These are phyloP conservation scores for Morpho deidamia DNA, from an alignment of 2,888 invertebrate genomes.

Conservation along the genomic window DNA sequence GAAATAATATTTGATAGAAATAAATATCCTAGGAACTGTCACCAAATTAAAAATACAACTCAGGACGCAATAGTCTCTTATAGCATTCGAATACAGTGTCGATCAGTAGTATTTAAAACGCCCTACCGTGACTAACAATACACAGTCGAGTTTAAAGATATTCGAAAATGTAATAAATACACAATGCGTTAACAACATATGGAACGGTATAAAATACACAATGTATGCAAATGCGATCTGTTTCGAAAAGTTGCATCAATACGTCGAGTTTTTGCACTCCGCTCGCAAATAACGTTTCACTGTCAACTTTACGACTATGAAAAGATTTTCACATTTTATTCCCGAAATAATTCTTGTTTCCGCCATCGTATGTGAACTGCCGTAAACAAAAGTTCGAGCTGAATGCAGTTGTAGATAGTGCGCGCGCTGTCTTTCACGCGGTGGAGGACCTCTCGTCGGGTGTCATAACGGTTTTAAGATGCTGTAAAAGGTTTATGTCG, in stretches of 20 bases:
- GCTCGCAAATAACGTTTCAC: constrained; percentile 1
- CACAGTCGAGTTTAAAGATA: not conserved
- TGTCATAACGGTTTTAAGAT: not conserved
- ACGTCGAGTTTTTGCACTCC: constrained; percentile 8
- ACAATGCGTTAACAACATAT: not conserved
- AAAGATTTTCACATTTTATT: constrained; percentile 15
- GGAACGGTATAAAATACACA: constrained; percentile 8
- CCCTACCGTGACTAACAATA: no score
- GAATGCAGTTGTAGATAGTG: not conserved
- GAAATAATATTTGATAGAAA: no score
- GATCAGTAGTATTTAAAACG: no score
- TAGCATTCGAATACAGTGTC: no score
- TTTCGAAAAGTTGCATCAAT: constrained; percentile 4
- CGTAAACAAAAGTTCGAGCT: not conserved
- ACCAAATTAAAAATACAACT: no score
- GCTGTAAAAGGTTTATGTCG: not conserved
- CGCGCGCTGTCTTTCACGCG: not conserved
- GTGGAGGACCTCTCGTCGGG: not conserved
- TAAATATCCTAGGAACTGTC: no score
- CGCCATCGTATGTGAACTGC: not conserved
- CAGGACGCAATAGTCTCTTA: no score
- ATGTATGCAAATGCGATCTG: constrained; percentile 6
- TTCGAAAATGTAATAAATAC: not conserved
- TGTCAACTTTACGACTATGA: constrained; percentile 5
- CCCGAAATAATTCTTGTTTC: constrained; percentile 9